phyloP scores from a whole-genome alignment of 1,140 invertebrate species.

The Papilio polytes region DNA sequence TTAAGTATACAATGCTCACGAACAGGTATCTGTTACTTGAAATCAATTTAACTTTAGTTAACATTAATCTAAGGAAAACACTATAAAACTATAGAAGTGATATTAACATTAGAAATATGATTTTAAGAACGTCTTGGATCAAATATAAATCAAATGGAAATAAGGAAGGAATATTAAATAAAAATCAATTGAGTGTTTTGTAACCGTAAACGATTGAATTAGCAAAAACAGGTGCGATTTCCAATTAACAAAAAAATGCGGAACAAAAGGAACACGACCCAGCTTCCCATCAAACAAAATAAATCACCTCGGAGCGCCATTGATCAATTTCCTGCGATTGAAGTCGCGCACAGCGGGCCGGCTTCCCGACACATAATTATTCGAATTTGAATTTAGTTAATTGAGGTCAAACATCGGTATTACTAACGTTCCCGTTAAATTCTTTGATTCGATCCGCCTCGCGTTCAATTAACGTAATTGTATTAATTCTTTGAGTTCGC shows the following conservation, averaged over 20 bases:
- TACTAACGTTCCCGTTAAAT: conserved; percentile 9
- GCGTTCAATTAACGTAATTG: conserved; percentile 21
- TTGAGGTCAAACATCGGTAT: conserved; percentile 17
- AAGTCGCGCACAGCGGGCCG: neutral
- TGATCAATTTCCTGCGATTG: conserved; percentile 3
- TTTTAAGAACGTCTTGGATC: too few relatives aligned
- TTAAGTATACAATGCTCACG: neutral
- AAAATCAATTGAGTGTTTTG: neutral
- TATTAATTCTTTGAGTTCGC: conserved; percentile 22
- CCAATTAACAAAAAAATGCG: conserved; percentile 5
- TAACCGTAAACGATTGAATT: too few relatives aligned
- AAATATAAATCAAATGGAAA: neutral
- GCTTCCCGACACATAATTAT: conserved; percentile 1
- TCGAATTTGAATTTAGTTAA: conserved; percentile 17
- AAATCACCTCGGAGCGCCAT: conserved; percentile 5
- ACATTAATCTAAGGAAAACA: neutral
- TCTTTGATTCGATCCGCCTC: conserved; percentile 20
- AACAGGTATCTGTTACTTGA: neutral
- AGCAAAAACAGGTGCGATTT: neutral
- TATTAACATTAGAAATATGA: too few relatives aligned
- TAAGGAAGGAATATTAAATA: neutral
- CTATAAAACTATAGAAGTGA: too few relatives aligned
- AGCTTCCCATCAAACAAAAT: conserved; percentile 21
- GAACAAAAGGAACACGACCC: neutral
- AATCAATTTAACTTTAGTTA: neutral